Evolutionary conservation across 2,113 vertebrate species (phyloP), one percentile per base, ranked within the genome.

Genomic region (Abramis brama): DNA sequence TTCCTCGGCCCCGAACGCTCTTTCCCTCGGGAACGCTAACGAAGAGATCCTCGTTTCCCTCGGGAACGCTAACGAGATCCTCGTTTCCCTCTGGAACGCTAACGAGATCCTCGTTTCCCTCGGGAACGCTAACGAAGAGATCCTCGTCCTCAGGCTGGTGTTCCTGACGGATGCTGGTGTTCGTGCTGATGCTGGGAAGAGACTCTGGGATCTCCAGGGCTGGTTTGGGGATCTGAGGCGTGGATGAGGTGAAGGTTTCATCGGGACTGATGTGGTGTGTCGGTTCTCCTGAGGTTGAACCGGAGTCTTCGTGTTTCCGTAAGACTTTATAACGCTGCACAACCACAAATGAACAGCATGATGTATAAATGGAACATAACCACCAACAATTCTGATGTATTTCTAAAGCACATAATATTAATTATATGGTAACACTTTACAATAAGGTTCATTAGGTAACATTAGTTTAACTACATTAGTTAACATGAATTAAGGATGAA

Each of bases 251-350:
- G 15, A 17, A 47, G 52, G 33, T 60, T 17, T 79, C 6, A 60
- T 79, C 77, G 25, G 30, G 55, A 79, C 55, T 59, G 59, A 66
- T 86, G 11, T 6, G 33, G 47, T 70, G 39, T 83, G 15, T 19
- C 50, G 88, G 83, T 19, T 87, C 85, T 30, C 68, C 64, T 71
- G 33, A 73, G 25, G 55, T 52, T 6, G 79, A 68, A 13, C 43
- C 85, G 74, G 86, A 87, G n/a, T 12, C 86, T 82, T 93, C 92
- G 83, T 70, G 89, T 82, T 70, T 85, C 60, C 85, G 83, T 73
- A 88, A 82, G 10, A 81, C 86, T 84, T 87, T 93, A 87, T 93
- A 91, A 70, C 73, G 92, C 95, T 95, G 91, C 62, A 55, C 75
- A 71, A 50, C 0, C 19, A 33, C 50, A 66, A 25, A 74, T 1